Evolutionary conservation across 2,113 vertebrate genomes (phyloP).

Genomic region (Melanerpes aurifrons): DNA sequence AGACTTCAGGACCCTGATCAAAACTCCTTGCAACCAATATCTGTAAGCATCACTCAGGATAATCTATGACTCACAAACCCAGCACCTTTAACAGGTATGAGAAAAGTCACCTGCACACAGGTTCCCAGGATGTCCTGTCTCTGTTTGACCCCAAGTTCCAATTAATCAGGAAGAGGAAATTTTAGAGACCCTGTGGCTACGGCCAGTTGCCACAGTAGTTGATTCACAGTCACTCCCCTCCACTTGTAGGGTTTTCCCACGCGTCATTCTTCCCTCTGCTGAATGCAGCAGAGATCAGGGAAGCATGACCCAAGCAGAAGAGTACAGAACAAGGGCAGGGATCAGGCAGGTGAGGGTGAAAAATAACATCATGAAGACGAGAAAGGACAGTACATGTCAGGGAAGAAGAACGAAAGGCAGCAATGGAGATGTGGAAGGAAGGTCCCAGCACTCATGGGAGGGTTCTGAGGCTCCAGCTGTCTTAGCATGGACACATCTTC

Average conservation of each 20-base stretch:
- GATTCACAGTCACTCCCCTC: background rate
- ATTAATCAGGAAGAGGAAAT: background rate
- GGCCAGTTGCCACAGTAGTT: background rate
- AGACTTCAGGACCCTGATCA: background rate
- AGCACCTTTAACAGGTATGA: background rate
- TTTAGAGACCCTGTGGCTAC: background rate
- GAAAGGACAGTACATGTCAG: background rate
- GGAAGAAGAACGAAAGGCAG: background rate
- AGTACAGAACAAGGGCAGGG: background rate
- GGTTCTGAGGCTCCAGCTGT: background rate
- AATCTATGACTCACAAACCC: background rate
- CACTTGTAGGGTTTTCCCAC: background rate
- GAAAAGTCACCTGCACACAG: background rate
- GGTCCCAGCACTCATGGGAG: rapidly evolving
- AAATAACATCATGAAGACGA: background rate
- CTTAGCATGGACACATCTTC: background rate
- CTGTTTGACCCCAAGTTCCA: background rate
- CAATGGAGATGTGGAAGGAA: background rate
- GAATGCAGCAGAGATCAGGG: background rate
- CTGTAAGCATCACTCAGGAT: background rate
- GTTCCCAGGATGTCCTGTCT: background rate
- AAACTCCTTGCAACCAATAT: background rate
- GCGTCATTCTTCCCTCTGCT: background rate
- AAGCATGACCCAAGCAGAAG: background rate
- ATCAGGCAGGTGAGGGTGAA: background rate